These are phyloP conservation scores for Acipenser ruthenus DNA, from an alignment of 2,797 vertebrate species.

Conservation along the genomic window DNA sequence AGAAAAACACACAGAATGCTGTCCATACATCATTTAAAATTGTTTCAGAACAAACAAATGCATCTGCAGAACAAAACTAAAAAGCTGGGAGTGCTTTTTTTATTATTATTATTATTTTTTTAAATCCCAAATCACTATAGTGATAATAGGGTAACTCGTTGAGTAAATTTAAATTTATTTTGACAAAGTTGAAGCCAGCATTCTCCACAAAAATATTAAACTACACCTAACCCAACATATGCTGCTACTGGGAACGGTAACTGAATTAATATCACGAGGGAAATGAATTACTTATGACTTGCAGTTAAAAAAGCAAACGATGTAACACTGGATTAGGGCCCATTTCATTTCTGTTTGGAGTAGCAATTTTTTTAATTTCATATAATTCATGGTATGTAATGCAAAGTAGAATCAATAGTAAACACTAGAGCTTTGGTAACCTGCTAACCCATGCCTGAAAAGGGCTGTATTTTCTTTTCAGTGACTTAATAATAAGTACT, in stretches of 20 bases:
- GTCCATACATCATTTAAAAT: no score
- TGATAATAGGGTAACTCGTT: conserved; percentile 25
- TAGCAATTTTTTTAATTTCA: conserved; percentile 71
- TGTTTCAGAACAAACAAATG: no score
- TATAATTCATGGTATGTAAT: conserved; percentile 66
- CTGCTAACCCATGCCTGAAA: no score
- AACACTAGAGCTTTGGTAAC: conserved; percentile 7
- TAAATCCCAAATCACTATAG: conserved; percentile 12
- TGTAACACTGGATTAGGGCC: conserved; percentile 72
- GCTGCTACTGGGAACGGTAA: conserved; percentile 78
- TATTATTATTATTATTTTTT: no score
- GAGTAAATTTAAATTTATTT: conserved; percentile 70
- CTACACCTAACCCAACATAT: conserved; percentile 73
- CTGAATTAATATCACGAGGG: conserved; percentile 73
- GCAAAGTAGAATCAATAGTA: conserved; percentile 63
- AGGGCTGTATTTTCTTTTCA: no score
- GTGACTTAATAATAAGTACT: no score
- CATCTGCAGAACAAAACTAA: no score
- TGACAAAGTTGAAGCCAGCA: conserved; percentile 66
- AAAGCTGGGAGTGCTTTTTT: no score
- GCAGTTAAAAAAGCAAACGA: conserved; percentile 78
- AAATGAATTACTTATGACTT: conserved; percentile 80
- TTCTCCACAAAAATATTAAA: conserved; percentile 68
- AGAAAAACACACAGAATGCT: no score
- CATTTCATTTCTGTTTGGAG: conserved; percentile 72